Evolutionary conservation across 2,888 invertebrate species (phyloP), one percentile per base, ranked within the genome.

Genomic region (Acleris laterana): DNA sequence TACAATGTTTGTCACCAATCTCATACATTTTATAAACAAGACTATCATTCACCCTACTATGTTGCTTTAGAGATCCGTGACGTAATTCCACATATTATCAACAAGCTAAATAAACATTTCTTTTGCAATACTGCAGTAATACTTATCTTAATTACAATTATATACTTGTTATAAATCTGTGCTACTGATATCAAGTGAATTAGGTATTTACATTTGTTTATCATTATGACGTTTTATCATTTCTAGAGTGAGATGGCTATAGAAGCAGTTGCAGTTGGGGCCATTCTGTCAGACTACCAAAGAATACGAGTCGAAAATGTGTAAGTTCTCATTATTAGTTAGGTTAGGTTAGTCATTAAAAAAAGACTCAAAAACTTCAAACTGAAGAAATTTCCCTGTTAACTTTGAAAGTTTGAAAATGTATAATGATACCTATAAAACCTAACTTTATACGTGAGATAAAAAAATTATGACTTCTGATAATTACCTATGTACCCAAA

Each of bases 271-370:
- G 97, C 99, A 69, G 98, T 98, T 73, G 99, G 99, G 74, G 99
- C 99, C 72, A 99, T 99, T 84, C 94, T 99, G 77, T 99, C 99
- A 68, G 98, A 99, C 93, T 99, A 99, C 94, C 99, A 99, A 94
- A 95, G 99, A 90, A 95, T 98, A 80, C 95, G 99, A 80, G 98
- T 99, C 72, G 99, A 99, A 94, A 98, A 98, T 96, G 98, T 99
- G 96, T 98, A 96, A 95, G 97, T 50, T n/a, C n/a, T n/a, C 52
- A 19, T 55, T n/a, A 49, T 38, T 2, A 13, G 32, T 38, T 38
- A 11, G 32, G 38, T 38, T 38, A 38, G 1, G 4, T 13, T 4
- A 38, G 13, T 1, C 13, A 13, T 38, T 13, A 13, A 44, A 44
- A 42, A 1, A 13, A 19, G 1, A 13, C n/a, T 55, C 48, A 19